Evolutionary conservation across 2,797 vertebrate species (phyloP).

Genomic region (Sebastes kiyomatsui): DNA sequence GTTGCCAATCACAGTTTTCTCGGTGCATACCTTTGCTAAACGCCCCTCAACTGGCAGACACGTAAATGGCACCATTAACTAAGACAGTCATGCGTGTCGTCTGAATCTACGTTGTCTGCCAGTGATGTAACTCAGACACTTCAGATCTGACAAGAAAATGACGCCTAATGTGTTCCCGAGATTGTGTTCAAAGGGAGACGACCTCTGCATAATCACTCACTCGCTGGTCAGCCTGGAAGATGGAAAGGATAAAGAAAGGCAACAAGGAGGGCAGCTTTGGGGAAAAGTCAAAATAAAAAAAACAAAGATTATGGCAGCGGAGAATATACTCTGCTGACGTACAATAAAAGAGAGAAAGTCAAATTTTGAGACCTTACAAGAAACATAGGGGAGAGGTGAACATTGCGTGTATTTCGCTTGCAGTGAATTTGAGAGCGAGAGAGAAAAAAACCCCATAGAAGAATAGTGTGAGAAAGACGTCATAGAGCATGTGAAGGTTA

Average conservation of each 20-base stretch:
- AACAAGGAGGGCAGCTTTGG: slow-evolving; percentile 4
- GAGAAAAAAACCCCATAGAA: background rate
- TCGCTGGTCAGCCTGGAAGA: slow-evolving; percentile 56
- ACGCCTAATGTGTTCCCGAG: slow-evolving; percentile 67
- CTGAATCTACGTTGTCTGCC: slow-evolving; percentile 63
- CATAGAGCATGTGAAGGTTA: slow-evolving; percentile 69
- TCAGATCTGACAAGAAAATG: slow-evolving; percentile 79
- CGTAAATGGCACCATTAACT: slow-evolving; percentile 79
- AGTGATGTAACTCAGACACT: slow-evolving; percentile 79
- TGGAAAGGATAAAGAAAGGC: slow-evolving; percentile 39
- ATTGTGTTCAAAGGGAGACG: slow-evolving; percentile 69
- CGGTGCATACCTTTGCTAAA: slow-evolving; percentile 65
- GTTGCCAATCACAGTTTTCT: slow-evolving; percentile 33
- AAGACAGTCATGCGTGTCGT: slow-evolving; percentile 77
- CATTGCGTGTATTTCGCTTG: slow-evolving; percentile 9
- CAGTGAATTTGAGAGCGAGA: background rate
- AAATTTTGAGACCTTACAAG: background rate
- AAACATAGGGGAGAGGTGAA: background rate
- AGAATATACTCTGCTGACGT: slow-evolving; percentile 6
- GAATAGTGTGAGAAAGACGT: slow-evolving; percentile 40
- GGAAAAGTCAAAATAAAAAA: slow-evolving; percentile 16
- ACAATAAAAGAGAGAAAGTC: slow-evolving; percentile 5
- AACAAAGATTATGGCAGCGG: background rate
- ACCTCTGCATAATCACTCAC: slow-evolving; percentile 70
- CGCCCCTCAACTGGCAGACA: slow-evolving; percentile 64